phyloP scores from a whole-genome alignment of 2,113 vertebrate species.

The Pituophis catenifer region DNA sequence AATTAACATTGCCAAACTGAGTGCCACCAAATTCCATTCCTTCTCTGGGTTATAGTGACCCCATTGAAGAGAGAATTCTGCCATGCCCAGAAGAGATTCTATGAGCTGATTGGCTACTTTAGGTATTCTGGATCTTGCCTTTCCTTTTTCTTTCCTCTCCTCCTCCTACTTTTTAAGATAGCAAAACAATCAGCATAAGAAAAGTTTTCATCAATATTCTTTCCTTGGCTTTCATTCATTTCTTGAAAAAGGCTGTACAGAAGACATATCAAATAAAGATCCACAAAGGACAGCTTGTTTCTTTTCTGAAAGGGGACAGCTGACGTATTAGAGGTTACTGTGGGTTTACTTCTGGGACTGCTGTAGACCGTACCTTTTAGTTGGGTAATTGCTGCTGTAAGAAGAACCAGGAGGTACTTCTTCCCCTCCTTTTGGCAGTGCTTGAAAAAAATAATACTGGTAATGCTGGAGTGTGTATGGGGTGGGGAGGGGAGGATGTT shows the following conservation, averaged over 20 bases:
- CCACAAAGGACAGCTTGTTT: constrained; percentile 1
- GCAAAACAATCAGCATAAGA: constrained; percentile 53
- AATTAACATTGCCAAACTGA: constrained; percentile 36
- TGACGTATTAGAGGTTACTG: not conserved
- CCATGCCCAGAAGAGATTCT: constrained; percentile 27
- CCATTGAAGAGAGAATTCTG: constrained; percentile 16
- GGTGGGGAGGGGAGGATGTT: not conserved
- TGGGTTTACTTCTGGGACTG: not conserved
- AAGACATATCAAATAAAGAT: constrained; percentile 6
- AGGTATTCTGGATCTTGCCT: constrained; percentile 4
- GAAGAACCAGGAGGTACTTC: not conserved
- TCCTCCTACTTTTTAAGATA: not conserved
- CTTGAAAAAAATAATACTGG: not conserved
- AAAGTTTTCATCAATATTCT: constrained; percentile 47
- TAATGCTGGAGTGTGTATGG: not conserved
- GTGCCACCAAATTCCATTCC: constrained; percentile 41
- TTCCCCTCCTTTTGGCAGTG: not conserved
- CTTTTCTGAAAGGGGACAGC: not conserved
- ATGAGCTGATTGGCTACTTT: not conserved
- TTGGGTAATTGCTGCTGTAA: not conserved
- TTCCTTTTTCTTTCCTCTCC: not conserved
- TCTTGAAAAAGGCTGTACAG: constrained; percentile 35
- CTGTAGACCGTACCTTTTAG: not conserved
- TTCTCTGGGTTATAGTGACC: constrained; percentile 24
- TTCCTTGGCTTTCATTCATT: constrained; percentile 53